Percentiles rank a stretch among this genome's conserved stretches.
These are phyloP conservation scores for Drosophila hawaiiensis DNA, from an alignment of 2,888 invertebrate genomes.

Conservation along the genomic window DNA sequence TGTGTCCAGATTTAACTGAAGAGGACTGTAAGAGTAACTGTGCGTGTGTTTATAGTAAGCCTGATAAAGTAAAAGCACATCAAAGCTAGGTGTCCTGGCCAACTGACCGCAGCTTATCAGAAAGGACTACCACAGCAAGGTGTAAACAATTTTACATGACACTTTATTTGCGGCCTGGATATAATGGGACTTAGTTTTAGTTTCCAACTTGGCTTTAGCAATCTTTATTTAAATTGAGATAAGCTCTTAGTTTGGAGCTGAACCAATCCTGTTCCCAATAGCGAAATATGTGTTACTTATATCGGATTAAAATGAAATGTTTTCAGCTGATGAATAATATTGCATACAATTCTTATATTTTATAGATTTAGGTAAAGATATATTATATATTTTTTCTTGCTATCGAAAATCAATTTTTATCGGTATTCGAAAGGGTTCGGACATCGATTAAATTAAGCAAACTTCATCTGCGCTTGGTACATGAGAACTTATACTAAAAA, in stretches of 20 bases:
- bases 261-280: not conserved
- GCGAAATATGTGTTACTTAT: not conserved
- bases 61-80: constrained; percentile 51
- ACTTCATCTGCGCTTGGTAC: not conserved
- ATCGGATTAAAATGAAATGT: not conserved
- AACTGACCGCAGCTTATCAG: constrained; percentile 35
- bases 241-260: not conserved
- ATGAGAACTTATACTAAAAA: too few species aligned
- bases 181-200: not conserved
- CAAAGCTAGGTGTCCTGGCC: constrained; percentile 39
- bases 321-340: not conserved
- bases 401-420: not conserved
- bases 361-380: too few species aligned
- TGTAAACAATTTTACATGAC: not conserved
- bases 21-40: not conserved
- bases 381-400: not conserved
- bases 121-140: constrained; percentile 12
- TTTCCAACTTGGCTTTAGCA: not conserved
- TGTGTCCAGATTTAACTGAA: constrained; percentile 32
- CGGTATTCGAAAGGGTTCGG: not conserved
- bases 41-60: not conserved
- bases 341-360: too few species aligned
- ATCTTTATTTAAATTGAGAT: not conserved
- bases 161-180: not conserved
- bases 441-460: too few species aligned